These are phyloP conservation scores for Gambusia holbrooki DNA, from an alignment of 2,113 vertebrate species.

Conservation along the genomic window DNA sequence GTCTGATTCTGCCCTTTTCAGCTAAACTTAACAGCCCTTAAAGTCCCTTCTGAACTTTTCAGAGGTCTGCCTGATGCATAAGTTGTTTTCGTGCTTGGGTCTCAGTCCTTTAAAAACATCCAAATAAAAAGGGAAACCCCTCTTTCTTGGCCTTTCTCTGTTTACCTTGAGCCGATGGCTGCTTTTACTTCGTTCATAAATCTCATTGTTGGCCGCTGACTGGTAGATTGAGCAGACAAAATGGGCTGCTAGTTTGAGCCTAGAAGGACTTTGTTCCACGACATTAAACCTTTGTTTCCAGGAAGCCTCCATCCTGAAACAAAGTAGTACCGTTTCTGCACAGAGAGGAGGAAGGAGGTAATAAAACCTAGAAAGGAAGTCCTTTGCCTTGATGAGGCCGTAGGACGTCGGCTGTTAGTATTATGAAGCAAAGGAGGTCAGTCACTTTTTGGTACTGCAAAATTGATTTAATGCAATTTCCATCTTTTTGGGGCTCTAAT, in stretches of 20 bases:
- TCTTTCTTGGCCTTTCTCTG: constrained; percentile 53
- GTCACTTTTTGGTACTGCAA: no score
- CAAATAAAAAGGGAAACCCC: constrained; percentile 45
- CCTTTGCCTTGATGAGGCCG: background rate
- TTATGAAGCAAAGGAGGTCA: constrained; percentile 21
- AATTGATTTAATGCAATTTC: background rate
- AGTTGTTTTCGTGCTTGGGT: constrained; percentile 16
- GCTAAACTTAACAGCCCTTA: constrained; percentile 11
- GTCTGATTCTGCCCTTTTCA: background rate
- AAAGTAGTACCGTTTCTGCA: constrained; percentile 30
- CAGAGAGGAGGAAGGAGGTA: constrained; percentile 13
- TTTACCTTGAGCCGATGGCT: constrained; percentile 58
- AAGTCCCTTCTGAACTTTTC: constrained; percentile 16
- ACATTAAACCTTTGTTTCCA: constrained; percentile 72
- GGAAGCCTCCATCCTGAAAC: constrained; percentile 55
- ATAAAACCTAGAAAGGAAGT: constrained; percentile 27
- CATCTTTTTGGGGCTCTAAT: background rate
- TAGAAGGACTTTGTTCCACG: constrained; percentile 75
- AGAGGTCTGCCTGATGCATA: constrained; percentile 4
- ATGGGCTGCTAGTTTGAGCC: constrained; percentile 57
- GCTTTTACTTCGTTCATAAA: constrained; percentile 72
- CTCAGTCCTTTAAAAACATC: constrained; percentile 24
- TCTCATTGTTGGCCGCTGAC: constrained; percentile 63
- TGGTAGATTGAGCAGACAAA: constrained; percentile 73
- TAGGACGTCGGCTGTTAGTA: constrained; percentile 25